These are phyloP conservation scores for Astatoreochromis straeleni DNA, from an alignment of 2,113 vertebrate species.

Conservation along the genomic window DNA sequence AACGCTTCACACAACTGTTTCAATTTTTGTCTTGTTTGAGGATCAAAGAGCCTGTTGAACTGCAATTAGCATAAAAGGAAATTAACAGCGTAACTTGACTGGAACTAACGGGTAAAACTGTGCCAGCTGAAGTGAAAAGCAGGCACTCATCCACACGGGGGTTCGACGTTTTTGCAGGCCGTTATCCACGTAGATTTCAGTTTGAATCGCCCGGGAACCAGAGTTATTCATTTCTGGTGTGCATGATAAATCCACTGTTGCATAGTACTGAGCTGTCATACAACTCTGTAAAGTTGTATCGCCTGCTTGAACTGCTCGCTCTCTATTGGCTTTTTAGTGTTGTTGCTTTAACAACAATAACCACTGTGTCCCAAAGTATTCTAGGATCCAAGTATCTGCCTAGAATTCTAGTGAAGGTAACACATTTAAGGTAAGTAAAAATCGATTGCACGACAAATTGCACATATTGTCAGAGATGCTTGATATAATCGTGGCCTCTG, in stretches of 20 bases:
- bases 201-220: background rate
- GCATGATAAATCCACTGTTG: background rate
- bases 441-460: background rate
- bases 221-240: background rate
- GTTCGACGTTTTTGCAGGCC: background rate
- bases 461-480: background rate
- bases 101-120: background rate
- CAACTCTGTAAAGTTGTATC: background rate
- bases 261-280: background rate
- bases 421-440: background rate
- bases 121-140: background rate
- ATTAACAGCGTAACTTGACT: background rate
- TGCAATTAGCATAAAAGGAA: background rate
- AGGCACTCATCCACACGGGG: background rate
- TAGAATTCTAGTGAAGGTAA: background rate
- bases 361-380: background rate
- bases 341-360: background rate
- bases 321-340: background rate
- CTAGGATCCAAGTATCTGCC: constrained; percentile 18
- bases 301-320: background rate
- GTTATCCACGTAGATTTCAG: background rate
- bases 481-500: background rate
- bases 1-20: background rate
- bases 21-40: background rate
- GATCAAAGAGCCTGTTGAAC: background rate